A percentile compares a stretch with the other conserved stretches of the same genome.
phyloP scores from a whole-genome alignment of 2,797 vertebrate genomes.

The Syncerus caffer region DNA sequence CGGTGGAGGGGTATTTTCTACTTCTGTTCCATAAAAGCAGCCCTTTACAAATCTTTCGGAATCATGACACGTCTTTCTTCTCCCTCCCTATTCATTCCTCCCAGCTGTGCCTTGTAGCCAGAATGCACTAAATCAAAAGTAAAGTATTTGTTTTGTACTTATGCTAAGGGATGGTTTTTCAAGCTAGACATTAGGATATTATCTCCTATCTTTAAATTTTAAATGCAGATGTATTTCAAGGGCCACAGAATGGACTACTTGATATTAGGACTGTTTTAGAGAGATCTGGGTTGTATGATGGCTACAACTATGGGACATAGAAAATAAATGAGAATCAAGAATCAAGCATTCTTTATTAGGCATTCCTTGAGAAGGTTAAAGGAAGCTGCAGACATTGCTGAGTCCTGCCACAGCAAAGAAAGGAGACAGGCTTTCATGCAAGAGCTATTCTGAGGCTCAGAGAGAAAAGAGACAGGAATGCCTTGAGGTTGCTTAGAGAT shows the following conservation, averaged over 20 bases:
- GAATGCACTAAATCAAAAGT: not conserved
- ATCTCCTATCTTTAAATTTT: not conserved
- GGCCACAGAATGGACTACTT: not conserved
- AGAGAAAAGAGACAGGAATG: not conserved
- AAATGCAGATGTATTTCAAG: not conserved
- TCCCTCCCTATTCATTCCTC: not conserved
- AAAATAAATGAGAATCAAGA: not conserved
- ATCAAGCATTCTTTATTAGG: not conserved
- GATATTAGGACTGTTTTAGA: not conserved
- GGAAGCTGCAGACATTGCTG: not conserved
- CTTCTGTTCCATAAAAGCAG: not conserved
- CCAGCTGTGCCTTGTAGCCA: not conserved
- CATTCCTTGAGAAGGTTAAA: not conserved
- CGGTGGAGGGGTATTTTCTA: fast-evolving
- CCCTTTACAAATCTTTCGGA: not conserved
- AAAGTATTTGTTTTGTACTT: not conserved
- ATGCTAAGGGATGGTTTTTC: not conserved
- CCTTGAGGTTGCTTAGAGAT: not conserved
- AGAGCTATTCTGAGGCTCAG: not conserved
- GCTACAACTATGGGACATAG: not conserved
- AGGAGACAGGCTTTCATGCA: not conserved
- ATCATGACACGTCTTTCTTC: not conserved
- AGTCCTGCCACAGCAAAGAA: not conserved
- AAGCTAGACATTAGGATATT: not conserved
- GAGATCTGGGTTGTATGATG: not conserved